Conservation (phyloP, 92 coral and sea anemone genomes). For the Galaxea fascicularis region DNA sequence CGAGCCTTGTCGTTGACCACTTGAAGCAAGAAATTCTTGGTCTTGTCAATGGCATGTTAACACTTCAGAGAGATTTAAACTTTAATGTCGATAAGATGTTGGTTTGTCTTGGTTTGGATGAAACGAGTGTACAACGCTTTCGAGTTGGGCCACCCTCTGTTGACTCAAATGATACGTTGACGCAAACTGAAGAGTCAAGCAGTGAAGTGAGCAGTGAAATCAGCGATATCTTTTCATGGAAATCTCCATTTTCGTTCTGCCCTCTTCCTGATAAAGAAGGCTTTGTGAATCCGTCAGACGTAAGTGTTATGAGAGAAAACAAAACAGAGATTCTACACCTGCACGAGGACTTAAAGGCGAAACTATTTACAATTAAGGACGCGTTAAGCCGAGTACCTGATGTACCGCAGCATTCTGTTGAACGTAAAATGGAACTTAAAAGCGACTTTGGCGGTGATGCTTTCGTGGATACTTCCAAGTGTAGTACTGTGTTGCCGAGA, state of each 20-base stretch:
- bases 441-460: background rate
- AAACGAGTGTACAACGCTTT: slow-evolving; percentile 48
- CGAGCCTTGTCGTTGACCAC: slow-evolving; percentile 80
- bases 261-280: slow-evolving; percentile 82
- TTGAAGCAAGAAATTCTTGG: slow-evolving; percentile 88
- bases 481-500: slow-evolving; percentile 44
- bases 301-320: slow-evolving; percentile 83
- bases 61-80: slow-evolving; percentile 80
- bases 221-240: slow-evolving; percentile 67
- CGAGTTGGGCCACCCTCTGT: slow-evolving; percentile 49
- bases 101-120: slow-evolving; percentile 71
- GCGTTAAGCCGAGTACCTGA: slow-evolving; percentile 56
- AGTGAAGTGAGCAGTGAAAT: slow-evolving; percentile 75
- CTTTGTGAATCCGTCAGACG: slow-evolving; percentile 86
- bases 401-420: background rate
- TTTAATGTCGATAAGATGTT: slow-evolving; percentile 77
- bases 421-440: slow-evolving; percentile 31
- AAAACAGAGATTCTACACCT: slow-evolving; percentile 83
- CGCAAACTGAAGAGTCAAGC: slow-evolving; percentile 59
- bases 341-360: slow-evolving; percentile 84
- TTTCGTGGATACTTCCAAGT: background rate
- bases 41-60: slow-evolving; percentile 79
- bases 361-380: slow-evolving; percentile 76
- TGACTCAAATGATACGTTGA: slow-evolving; percentile 71
- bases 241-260: slow-evolving; percentile 53